These are phyloP conservation scores for Drosophila planitibia DNA, from an alignment of 2,888 invertebrate genomes.

Conservation along the genomic window DNA sequence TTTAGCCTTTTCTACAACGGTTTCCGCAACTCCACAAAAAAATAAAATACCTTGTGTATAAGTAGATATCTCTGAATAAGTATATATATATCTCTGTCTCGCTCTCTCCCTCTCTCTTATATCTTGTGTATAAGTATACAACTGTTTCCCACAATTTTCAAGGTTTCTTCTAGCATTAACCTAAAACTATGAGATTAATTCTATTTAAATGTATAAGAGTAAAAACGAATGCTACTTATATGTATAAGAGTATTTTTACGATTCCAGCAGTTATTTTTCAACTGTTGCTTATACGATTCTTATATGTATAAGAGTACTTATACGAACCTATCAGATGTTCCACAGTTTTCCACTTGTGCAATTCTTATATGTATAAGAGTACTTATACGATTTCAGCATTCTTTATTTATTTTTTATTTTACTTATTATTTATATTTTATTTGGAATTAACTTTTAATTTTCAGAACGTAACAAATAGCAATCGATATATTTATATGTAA, in stretches of 20 bases:
- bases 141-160: conserved; percentile 19
- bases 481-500: conserved; percentile 7
- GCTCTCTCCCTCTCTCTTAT: neutral
- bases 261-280: neutral
- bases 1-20: conserved; percentile 35
- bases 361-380: neutral
- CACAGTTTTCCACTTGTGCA: neutral
- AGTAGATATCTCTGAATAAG: conserved; percentile 9
- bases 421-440: neutral
- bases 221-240: neutral
- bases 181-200: conserved; percentile 4
- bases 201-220: neutral
- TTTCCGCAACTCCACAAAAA: conserved; percentile 32
- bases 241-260: neutral
- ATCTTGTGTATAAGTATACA: neutral
- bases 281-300: neutral
- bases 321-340: neutral
- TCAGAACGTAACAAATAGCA: conserved; percentile 1
- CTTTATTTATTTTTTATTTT: neutral
- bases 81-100: neutral
- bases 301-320: neutral
- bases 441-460: neutral
- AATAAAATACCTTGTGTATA: neutral
- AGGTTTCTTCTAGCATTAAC: conserved; percentile 60
- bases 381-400: conserved; percentile 1